Evolutionary conservation across 2,797 vertebrate genomes (phyloP).

Genomic region (Ctenopoma multispine): DNA sequence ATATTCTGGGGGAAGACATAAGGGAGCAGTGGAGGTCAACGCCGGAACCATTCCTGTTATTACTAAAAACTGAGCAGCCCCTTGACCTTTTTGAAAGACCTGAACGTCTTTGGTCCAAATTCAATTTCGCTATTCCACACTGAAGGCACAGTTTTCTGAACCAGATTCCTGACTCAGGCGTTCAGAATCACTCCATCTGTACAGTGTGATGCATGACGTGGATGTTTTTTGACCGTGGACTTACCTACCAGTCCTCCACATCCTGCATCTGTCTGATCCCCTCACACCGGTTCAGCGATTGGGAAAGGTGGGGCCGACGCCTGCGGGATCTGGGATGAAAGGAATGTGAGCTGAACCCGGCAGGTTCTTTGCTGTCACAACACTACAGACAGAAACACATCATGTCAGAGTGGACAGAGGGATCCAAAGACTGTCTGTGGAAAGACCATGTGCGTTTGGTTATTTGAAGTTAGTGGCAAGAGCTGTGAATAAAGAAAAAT

Average conservation of each 20-base stretch:
- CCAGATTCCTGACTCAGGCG: slow-evolving; percentile 33
- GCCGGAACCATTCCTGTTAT: slow-evolving; percentile 79
- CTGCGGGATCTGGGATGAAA: slow-evolving; percentile 67
- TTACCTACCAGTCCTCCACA: slow-evolving; percentile 64
- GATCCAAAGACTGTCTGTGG: slow-evolving; percentile 12
- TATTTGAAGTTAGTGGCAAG: slow-evolving; percentile 29
- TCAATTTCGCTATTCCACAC: slow-evolving; percentile 63
- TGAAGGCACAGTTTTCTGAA: slow-evolving; percentile 28
- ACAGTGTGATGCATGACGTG: slow-evolving; percentile 28
- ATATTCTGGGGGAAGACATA: slow-evolving; percentile 15
- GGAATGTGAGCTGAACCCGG: slow-evolving; percentile 72
- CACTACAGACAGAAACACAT: slow-evolving; percentile 64
- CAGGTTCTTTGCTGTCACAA: slow-evolving; percentile 78
- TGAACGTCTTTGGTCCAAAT: slow-evolving; percentile 79
- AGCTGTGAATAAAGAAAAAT: slow-evolving; percentile 20
- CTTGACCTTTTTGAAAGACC: slow-evolving; percentile 66
- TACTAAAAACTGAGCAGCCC: slow-evolving; percentile 76
- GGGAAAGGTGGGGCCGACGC: slow-evolving; percentile 59
- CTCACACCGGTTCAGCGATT: slow-evolving; percentile 64
- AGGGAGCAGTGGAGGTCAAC: slow-evolving; percentile 62
- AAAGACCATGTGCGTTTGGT: slow-evolving; percentile 27
- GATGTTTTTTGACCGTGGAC: slow-evolving; percentile 57
- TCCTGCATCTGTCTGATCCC: slow-evolving; percentile 77
- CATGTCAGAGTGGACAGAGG: slow-evolving; percentile 23
- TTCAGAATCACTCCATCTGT: too few species aligned